Evolutionary conservation across 2,113 vertebrate genomes (phyloP).

Genomic region (Thinocorus orbignyianus): DNA sequence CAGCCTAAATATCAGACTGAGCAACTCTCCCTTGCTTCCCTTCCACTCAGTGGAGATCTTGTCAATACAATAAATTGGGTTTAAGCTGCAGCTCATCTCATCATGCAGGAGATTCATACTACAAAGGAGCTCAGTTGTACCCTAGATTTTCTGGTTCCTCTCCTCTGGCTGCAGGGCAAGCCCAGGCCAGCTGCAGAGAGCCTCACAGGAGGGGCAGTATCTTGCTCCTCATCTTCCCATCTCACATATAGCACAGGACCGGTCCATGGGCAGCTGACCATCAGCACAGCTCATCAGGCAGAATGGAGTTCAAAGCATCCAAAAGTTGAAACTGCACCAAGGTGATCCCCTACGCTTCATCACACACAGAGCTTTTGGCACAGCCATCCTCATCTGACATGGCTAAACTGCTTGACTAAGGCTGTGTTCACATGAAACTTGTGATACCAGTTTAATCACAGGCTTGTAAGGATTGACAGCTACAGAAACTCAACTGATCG

Average conservation of each 20-base stretch:
- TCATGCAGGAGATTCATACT: not conserved
- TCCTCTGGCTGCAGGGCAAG: not conserved
- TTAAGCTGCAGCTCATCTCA: not conserved
- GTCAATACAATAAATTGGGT: not conserved
- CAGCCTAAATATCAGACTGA: not conserved
- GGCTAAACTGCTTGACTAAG: not conserved
- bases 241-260: accelerated
- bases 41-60: accelerated
- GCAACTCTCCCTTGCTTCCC: not conserved
- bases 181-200: not conserved
- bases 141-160: not conserved
- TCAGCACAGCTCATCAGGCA: not conserved
- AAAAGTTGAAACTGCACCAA: not conserved
- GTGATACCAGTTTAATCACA: not conserved
- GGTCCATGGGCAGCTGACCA: not conserved
- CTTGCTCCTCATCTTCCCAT: not conserved
- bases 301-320: not conserved
- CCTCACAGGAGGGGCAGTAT: not conserved
- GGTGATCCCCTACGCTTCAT: not conserved
- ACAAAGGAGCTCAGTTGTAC: not conserved
- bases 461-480: not conserved
- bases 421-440: not conserved
- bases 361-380: not conserved
- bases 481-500: not conserved
- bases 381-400: not conserved